phyloP scores from a whole-genome alignment of 1,140 invertebrate species.

The Calephelis nemesis region DNA sequence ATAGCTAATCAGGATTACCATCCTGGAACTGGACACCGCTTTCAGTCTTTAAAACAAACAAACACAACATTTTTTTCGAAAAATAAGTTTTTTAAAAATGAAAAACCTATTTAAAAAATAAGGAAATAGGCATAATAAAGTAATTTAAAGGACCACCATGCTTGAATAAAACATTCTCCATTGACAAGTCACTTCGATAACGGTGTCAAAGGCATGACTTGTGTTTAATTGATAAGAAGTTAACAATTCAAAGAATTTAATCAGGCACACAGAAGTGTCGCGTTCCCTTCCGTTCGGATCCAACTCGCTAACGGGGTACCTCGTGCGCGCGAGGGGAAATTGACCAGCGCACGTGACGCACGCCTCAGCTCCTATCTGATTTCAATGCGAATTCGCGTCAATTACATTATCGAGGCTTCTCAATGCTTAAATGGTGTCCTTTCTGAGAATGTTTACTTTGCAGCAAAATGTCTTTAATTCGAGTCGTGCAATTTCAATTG shows the following conservation, averaged over 20 bases:
- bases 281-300: conserved; percentile 29
- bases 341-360: conserved; percentile 48
- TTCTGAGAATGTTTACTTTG: no score
- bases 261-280: conserved; percentile 36
- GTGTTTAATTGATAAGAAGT: conserved; percentile 32
- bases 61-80: no score
- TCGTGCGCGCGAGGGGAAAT: conserved; percentile 43
- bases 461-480: no score
- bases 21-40: no score
- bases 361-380: conserved; percentile 12
- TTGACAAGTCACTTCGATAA: neutral
- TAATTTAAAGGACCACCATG: neutral
- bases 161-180: neutral
- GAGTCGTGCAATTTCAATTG: no score
- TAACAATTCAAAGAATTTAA: conserved; percentile 40
- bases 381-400: neutral
- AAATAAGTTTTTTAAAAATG: no score
- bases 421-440: no score
- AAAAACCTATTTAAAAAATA: neutral
- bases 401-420: conserved; percentile 1
- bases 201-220: conserved; percentile 11
- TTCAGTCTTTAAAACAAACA: no score
- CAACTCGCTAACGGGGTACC: conserved; percentile 29
- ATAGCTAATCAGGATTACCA: no score
- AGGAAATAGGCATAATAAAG: neutral